Base-by-base conservation (phyloP, 2,888 invertebrate species). In the Drosophila tripunctata region DNA sequence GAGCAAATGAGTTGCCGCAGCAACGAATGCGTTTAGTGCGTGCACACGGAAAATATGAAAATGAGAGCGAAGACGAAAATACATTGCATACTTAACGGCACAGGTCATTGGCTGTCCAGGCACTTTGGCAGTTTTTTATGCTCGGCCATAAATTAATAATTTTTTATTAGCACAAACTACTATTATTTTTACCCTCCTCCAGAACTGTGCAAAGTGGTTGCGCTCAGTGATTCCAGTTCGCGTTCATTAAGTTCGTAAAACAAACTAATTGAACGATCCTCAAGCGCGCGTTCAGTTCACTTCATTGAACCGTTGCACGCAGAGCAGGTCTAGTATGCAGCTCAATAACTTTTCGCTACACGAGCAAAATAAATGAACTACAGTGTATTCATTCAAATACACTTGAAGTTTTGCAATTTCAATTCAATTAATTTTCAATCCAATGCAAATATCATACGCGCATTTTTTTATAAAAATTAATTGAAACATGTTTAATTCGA, bases 21-120 rank as follows among this genome's bases (percentile, higher is more conserved):
- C 66, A 82, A 81, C 65, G 78, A 80, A 80, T 75, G 79, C 82
- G 79, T 78, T 85, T 75, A 66, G 78, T 80, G 85, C 79, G 79
- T 79, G 79, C 62, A 67, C 81, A 63, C 50, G 54, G 57, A 47
- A 55, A 70, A 54, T 45, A 57, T 30, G 41, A 60, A 61, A 58
- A 67, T 24, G 44, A 66, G 63, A 64, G 63, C 10, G n/a, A n/a
- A n/a, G n/a, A n/a, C 45, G 47, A 66, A 79, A 69, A 80, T 62
- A 52, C 60, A 63, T 31, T 60, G 74, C 67, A 50, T 47, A 48
- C 74, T 67, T 63, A 51, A 62, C 4, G 36, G 33, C 12, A 38
- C 36, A 36, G 48, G 48, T 50, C 48, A 50, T 38, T 27, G 17
- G 14, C 17, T 27, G 71, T 45, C 61, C 74, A 64, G 27, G 78